Conservation (phyloP, 2,113 vertebrate species). For the Oenanthe melanoleuca region DNA sequence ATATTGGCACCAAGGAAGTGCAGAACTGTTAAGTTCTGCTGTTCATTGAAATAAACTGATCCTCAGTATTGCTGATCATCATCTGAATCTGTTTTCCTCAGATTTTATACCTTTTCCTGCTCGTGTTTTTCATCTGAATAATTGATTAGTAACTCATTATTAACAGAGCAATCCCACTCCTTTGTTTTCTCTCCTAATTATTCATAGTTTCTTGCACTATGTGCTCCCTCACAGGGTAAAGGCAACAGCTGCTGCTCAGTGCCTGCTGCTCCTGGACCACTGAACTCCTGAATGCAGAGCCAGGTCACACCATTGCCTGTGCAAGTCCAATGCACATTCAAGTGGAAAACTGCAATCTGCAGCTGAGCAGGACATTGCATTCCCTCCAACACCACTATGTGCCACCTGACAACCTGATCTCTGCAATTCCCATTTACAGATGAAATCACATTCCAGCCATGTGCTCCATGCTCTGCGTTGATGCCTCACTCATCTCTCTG, state of each 20-base stretch:
- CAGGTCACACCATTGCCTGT: background rate
- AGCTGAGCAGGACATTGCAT: background rate
- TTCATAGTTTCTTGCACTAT: background rate
- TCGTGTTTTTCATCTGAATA: background rate
- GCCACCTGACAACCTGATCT: background rate
- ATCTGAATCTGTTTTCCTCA: background rate
- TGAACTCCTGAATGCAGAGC: background rate
- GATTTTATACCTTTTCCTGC: background rate
- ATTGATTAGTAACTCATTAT: background rate
- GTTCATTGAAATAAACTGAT: background rate
- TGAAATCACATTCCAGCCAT: background rate
- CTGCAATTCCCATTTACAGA: background rate
- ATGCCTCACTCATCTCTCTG: background rate
- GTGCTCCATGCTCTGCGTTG: rapidly evolving
- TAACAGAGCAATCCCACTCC: background rate
- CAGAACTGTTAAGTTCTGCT: background rate
- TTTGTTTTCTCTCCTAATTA: background rate
- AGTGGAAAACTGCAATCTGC: background rate
- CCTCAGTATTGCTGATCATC: background rate
- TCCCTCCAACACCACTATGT: background rate
- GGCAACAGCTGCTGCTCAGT: background rate
- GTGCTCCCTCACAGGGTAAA: background rate
- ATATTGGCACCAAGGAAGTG: background rate
- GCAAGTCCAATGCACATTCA: background rate
- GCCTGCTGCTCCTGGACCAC: background rate